Base-by-base conservation (phyloP, 2,888 invertebrate species). In the Ferdinandea cuprea region DNA sequence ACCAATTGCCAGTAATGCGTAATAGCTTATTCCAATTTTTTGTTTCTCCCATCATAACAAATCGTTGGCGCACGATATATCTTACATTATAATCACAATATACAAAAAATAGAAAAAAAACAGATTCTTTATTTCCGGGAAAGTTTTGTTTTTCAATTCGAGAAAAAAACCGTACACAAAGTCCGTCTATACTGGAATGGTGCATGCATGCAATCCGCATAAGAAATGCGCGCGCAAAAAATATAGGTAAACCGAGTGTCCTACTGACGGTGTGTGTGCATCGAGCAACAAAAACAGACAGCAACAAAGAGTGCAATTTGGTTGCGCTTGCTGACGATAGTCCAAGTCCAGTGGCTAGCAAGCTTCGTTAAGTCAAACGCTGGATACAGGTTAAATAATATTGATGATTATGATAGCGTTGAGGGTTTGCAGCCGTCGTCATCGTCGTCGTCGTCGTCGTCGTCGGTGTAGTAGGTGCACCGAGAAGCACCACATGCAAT, bases 321-420 rank as follows among this genome's bases (percentile, higher is more conserved):
- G 77, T 71, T 76, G 76, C 58, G 63, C 54, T 58, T 21, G 48
- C 58, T 71, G 76, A 58, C 71, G 69, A 69, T 66, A 65, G 66
- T 66, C 15, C 44, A n/a, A n/a, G n/a, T n/a, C n/a, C n/a, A n/a
- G n/a, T n/a, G n/a, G 44, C 11, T 17, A 19, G 17, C 17, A 11
- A 59, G 61, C 58, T 65, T 65, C 71, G 76, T 71, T 65, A 76
- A 81, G 65, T 81, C 77, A 77, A 77, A 77, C 69, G 71, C 77
- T 63, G 48, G 44, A 69, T 68, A 56, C 81, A 77, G 81, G 77
- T 81, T 81, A 77, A 77, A 81, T 71, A 81, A 81, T 81, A 76
- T 71, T 77, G 81, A 81, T 81, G 81, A 72, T 77, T 81, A 59
- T 71, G 77, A 71, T 77, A 48, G 58, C 71, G 65, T 30, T 59